phyloP scores from a whole-genome alignment of 2,888 invertebrate species.

The Rhagonycha lutea region DNA sequence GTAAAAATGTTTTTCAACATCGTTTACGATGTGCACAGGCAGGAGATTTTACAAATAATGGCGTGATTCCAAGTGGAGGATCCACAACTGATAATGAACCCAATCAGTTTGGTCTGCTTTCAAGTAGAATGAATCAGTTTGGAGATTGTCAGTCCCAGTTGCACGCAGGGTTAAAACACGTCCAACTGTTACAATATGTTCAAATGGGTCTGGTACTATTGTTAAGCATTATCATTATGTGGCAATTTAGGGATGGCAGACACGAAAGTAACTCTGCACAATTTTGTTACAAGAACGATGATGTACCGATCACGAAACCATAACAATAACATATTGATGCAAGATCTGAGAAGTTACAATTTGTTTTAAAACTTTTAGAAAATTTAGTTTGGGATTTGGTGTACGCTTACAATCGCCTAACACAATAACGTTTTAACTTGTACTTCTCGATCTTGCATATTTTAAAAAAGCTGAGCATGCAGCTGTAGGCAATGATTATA shows the following conservation, averaged over 20 bases:
- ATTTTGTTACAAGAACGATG: conserved; percentile 35
- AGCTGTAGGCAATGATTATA: neutral
- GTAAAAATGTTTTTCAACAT: conserved; percentile 66
- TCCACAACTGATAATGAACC: conserved; percentile 32
- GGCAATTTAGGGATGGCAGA: conserved; percentile 54
- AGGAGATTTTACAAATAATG: conserved; percentile 46
- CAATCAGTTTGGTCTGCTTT: conserved; percentile 43
- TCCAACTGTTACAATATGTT: conserved; percentile 58
- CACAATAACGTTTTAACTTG: conserved; percentile 6
- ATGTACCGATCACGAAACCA: conserved; percentile 34
- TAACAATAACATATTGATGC: conserved; percentile 48
- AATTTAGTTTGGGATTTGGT: conserved; percentile 41
- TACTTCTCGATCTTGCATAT: neutral
- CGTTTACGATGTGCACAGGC: conserved; percentile 70
- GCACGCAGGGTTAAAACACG: conserved; percentile 56
- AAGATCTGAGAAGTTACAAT: conserved; percentile 34
- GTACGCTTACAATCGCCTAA: conserved; percentile 31
- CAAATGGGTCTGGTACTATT: conserved; percentile 56
- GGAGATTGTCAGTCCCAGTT: conserved; percentile 56
- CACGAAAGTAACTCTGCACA: conserved; percentile 20
- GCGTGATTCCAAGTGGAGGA: conserved; percentile 36
- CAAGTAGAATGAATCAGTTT: conserved; percentile 49
- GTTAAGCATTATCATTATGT: conserved; percentile 53
- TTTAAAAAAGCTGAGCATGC: neutral
- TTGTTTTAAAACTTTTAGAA: conserved; percentile 35